Base-by-base conservation (phyloP, 2,113 vertebrate species). In the Promerops cafer region DNA sequence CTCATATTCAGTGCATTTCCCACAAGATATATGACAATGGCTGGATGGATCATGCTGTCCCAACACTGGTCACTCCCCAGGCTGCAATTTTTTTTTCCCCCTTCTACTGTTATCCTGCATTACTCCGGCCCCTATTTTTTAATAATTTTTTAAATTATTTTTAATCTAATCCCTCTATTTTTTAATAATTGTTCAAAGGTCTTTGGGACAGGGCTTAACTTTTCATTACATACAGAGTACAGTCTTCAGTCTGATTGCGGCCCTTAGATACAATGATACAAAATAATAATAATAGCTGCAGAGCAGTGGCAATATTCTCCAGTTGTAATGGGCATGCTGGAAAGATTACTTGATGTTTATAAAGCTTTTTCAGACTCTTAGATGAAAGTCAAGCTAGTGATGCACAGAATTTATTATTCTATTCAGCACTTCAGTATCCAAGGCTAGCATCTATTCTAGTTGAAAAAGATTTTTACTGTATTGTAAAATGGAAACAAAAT, bases 401-500 rank as follows among this genome's bases (percentile, higher is more conserved):
- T 93, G 68, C 83, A 66, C 28, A 87, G 69, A 87, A 97, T 97
- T 94, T 96, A 95, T 94, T 90, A 95, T 95, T 96, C 95, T 93
- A 89, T 94, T 90, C 92, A 92, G 59, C 87, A 79, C 90, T 92
- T 91, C 68, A 83, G 87, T 94, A 91, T 93, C 89, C 87, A 95
- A 96, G 91, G 91, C 91, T 94, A 88, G 94, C 59, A 95, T 93
- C 90, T 95, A 88, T 94, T 96, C 83, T 87, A 83, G 60, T 61
- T 91, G 92, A 94, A 96, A 96, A 96, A 93, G 92, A 96, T 93
- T 96, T 96, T 90, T 84, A 92, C 64, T 87, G 94, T 76, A 94
- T 83, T 95, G 93, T 94, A 93, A 96, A 96, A 95, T 82, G 83
- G 83, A 97, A 96, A 96, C 93, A 92, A 97, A 97, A 94, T 94